A percentile compares a stretch with the other conserved stretches of the same genome.
These are phyloP conservation scores for Acanthosepion pharaonis DNA, from an alignment of 2,888 invertebrate species.

Conservation along the genomic window DNA sequence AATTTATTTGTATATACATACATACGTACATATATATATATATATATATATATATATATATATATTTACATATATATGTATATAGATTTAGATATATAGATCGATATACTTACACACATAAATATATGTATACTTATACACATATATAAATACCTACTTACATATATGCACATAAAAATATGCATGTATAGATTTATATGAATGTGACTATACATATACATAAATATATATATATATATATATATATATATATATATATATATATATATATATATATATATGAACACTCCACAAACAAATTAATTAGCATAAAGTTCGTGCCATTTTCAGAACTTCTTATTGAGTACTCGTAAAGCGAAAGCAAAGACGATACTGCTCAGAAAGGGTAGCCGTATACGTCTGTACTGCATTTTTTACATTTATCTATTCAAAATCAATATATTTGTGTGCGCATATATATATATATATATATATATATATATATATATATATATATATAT, in stretches of 20 bases:
- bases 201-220: neutral
- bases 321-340: neutral
- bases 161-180: neutral
- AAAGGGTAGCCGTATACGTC: neutral
- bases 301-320: no score
- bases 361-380: neutral
- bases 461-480: no score
- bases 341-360: neutral
- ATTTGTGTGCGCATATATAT: no score
- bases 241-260: no score
- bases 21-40: neutral
- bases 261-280: no score
- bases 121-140: neutral
- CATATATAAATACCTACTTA: neutral
- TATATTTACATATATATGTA: neutral
- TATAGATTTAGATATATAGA: neutral
- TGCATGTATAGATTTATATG: neutral
- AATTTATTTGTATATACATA: neutral
- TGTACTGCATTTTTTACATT: neutral
- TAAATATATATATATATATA: no score
- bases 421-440: no score
- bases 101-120: neutral
- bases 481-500: no score
- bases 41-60: neutral
- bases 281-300: no score